Base-by-base conservation (phyloP, 2,113 vertebrate genomes). In the Podocnemis expansa region DNA sequence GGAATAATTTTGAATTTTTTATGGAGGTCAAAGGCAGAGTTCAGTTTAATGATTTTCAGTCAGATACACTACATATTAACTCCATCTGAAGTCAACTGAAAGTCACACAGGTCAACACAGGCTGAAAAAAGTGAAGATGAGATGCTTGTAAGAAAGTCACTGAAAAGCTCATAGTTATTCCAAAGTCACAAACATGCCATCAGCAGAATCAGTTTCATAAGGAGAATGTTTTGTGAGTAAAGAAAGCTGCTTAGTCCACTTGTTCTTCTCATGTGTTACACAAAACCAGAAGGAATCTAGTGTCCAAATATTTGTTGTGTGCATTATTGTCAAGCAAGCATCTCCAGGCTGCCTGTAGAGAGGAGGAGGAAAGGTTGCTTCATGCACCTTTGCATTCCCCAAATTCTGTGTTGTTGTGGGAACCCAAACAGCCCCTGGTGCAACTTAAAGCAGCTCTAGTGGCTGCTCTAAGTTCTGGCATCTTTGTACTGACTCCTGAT, bases 351-450 rank as follows among this genome's bases (percentile, higher is more conserved):
- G 56, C 56, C 56, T 22, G 25, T 2, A 29, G 56, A 12, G 25
- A 58, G 19, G 25, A 58, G 9, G 7, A 27, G 56, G 11, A 58
- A 52, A 58, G 8, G 10, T 58, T 12, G 8, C 27, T 58, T 58
- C 56, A 58, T 25, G 25, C 27, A 58, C 56, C 24, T 58, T 58
- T 22, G 11, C 11, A 29, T 29, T 29, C 10, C 25, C 29, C 9
- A 58, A 58, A 58, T 58, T 58, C 11, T 13, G 52, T 78, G 45
- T 41, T 43, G 73, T 52, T 17, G 11, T 0, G 0, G 88, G 73
- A 80, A 85, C 76, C 29, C 47, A 85, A 21, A 81, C 51, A 2
- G 5, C n/a, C 29, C 54, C 41, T 76, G 38, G 14, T 29, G 49
- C 34, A 75, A 43, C 11, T 19, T 63, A 56, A 56, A 88, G 41